phyloP scores from a whole-genome alignment of 1,140 invertebrate genomes.

The Brachionus rubens region DNA sequence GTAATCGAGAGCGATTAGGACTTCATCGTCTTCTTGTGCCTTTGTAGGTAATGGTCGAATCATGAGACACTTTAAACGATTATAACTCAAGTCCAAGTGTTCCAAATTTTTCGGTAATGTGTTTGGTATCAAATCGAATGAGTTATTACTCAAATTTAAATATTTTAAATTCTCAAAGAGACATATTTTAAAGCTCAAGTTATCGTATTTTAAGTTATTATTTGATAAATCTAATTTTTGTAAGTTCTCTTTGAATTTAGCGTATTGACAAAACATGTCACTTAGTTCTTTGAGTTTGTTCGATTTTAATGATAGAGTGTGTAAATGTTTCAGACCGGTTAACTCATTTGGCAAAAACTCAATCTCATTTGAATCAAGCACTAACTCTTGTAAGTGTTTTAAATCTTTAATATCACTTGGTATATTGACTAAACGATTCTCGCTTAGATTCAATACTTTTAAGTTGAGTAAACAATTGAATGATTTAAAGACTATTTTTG shows the following conservation, averaged over 20 bases:
- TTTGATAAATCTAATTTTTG: background rate
- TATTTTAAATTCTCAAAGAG: background rate
- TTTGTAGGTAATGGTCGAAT: background rate
- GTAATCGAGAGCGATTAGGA: slow-evolving; percentile 9
- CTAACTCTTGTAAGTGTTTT: background rate
- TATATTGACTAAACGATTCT: slow-evolving; percentile 19
- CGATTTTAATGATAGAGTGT: background rate
- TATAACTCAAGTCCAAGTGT: background rate
- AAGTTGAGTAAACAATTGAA: slow-evolving; percentile 30
- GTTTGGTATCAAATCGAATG: slow-evolving; percentile 22
- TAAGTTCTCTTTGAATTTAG: background rate
- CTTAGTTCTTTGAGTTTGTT: background rate
- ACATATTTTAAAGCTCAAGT: background rate
- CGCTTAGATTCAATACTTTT: background rate
- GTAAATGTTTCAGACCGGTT: background rate
- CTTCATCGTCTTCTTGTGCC: background rate
- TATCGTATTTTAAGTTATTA: background rate
- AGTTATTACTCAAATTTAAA: background rate
- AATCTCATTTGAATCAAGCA: background rate
- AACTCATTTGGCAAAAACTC: slow-evolving; percentile 31
- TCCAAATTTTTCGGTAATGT: background rate
- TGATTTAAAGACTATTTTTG: background rate
- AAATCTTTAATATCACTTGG: slow-evolving; percentile 12
- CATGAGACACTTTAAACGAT: background rate
- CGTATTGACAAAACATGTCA: slow-evolving; percentile 14